Percentiles rank a stretch among this genome's conserved stretches.
phyloP scores from a whole-genome alignment of 2,888 invertebrate genomes.

The Ceriagrion tenellum region DNA sequence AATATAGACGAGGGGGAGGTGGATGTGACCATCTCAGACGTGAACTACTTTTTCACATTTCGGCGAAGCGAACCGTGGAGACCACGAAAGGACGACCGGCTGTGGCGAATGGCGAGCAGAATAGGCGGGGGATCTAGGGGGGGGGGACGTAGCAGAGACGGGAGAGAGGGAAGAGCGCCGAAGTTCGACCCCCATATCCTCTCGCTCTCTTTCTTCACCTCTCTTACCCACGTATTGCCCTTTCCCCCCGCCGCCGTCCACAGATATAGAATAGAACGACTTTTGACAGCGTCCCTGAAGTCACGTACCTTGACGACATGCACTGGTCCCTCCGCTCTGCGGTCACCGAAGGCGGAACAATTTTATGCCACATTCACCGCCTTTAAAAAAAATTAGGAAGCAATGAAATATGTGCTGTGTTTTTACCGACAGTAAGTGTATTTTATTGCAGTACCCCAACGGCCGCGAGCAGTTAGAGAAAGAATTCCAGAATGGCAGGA shows the following conservation, averaged over 20 bases:
- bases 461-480: background rate
- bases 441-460: background rate
- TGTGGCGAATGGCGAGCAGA: no score
- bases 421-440: background rate
- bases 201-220: background rate
- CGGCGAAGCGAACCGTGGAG: background rate
- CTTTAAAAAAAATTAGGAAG: background rate
- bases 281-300: background rate
- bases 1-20: background rate
- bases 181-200: background rate
- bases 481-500: background rate
- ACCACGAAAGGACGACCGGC: background rate
- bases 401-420: background rate
- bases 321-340: background rate
- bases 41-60: conserved; percentile 24
- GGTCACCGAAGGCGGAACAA: background rate
- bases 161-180: background rate
- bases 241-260: background rate
- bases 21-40: background rate
- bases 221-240: background rate
- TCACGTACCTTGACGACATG: conserved; percentile 23
- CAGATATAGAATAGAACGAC: background rate
- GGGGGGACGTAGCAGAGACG: no score
- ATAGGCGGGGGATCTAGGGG: no score
- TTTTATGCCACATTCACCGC: background rate